A percentile compares a stretch with the other conserved stretches of the same genome.
phyloP scores from a whole-genome alignment of 2,888 invertebrate species.

The Notodonta dromedarius region DNA sequence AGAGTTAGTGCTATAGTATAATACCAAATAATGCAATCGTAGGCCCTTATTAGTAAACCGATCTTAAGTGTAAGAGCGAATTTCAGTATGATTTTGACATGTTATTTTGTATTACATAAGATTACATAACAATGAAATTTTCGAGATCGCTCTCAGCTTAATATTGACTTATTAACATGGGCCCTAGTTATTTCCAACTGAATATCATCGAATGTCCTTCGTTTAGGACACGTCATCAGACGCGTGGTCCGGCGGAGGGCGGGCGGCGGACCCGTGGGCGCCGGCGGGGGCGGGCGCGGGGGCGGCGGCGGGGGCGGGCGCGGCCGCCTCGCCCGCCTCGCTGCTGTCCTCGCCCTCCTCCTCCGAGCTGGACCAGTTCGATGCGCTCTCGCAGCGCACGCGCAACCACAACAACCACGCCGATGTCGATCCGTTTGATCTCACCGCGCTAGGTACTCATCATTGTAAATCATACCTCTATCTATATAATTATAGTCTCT shows the following conservation, averaged over 20 bases:
- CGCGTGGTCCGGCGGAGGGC: constrained; percentile 86
- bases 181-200: no score
- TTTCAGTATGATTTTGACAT: no score
- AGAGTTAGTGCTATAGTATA: no score
- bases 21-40: no score
- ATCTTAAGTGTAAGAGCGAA: no score
- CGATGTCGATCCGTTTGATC: constrained; percentile 88
- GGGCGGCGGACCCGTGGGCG: constrained; percentile 64
- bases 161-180: no score
- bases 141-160: no score
- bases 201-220: no score
- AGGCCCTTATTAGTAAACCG: no score
- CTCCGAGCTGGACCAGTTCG: constrained; percentile 94
- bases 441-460: constrained; percentile 83
- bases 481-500: no score
- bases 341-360: constrained; percentile 79
- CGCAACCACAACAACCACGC: constrained; percentile 41
- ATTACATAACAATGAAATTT: no score
- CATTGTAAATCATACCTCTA: neutral
- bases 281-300: constrained; percentile 55
- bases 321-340: constrained; percentile 75
- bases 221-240: constrained; percentile 50
- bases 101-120: no score
- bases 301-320: constrained; percentile 44
- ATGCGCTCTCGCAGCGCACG: constrained; percentile 91